Conservation (phyloP, 1,140 invertebrate species). For the Nomia melanderi region DNA sequence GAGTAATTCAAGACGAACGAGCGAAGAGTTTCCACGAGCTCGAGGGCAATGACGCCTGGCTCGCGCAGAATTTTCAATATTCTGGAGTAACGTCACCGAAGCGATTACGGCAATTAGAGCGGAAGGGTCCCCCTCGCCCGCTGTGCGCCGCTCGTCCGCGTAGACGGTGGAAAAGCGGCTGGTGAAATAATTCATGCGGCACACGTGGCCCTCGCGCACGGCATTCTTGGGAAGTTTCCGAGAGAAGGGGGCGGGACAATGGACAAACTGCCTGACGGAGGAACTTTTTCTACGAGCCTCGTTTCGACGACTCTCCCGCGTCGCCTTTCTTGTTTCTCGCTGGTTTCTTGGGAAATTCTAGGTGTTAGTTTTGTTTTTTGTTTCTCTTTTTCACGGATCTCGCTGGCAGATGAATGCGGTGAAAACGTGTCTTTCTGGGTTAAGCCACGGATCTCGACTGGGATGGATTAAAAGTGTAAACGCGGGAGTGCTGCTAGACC, state of each 20-base stretch:
- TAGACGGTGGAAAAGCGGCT: slow-evolving; percentile 6
- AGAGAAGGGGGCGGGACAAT: not conserved
- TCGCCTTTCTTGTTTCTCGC: no score
- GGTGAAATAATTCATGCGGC: slow-evolving; percentile 40
- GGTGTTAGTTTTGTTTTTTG: no score
- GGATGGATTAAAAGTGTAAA: not conserved
- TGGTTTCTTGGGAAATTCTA: not conserved
- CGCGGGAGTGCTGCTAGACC: no score
- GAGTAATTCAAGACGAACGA: slow-evolving; percentile 41
- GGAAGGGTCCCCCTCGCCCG: slow-evolving; percentile 12
- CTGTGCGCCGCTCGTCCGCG: not conserved
- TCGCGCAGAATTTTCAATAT: slow-evolving; percentile 52
- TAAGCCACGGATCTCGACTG: not conserved
- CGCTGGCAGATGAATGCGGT: not conserved
- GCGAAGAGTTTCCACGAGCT: slow-evolving; percentile 30
- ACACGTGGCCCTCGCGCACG: slow-evolving; percentile 40
- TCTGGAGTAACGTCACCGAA: slow-evolving; percentile 32
- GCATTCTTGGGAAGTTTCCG: slow-evolving; percentile 33
- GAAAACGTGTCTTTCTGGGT: not conserved
- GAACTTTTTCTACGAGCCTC: not conserved
- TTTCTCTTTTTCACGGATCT: not conserved
- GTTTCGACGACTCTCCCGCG: not conserved
- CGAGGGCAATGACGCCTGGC: slow-evolving; percentile 34
- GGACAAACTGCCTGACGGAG: not conserved
- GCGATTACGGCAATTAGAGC: slow-evolving; percentile 64